A percentile compares a stretch with the other conserved stretches of the same genome.
Evolutionary conservation across 2,797 vertebrate genomes (phyloP).

Genomic region (Leptodactylus fallax): DNA sequence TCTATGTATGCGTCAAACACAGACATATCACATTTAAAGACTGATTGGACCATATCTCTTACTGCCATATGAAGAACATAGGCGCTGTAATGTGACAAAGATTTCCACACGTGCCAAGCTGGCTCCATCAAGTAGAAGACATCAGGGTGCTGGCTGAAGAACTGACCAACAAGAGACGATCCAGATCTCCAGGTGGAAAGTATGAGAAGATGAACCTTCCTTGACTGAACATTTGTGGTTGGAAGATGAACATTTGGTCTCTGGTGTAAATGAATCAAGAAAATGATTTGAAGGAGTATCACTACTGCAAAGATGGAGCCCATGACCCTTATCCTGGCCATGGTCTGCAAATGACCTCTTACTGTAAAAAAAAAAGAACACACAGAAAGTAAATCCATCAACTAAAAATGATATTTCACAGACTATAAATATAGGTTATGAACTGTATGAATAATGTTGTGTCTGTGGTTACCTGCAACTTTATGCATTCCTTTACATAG

Average conservation of each 20-base stretch:
- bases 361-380: neutral
- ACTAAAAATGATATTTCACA: neutral
- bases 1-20: constrained; percentile 88
- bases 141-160: constrained; percentile 90
- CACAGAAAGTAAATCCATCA: too few relatives aligned
- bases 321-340: neutral
- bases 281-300: neutral
- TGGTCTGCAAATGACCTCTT: neutral
- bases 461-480: neutral
- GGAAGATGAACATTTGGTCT: neutral
- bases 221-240: constrained; percentile 64
- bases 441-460: too few relatives aligned
- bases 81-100: constrained; percentile 72
- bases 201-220: constrained; percentile 22
- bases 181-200: constrained; percentile 92
- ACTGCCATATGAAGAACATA: constrained; percentile 83
- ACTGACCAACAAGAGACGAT: constrained; percentile 86
- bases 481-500: neutral
- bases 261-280: neutral
- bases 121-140: constrained; percentile 98
- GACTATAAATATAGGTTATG: neutral
- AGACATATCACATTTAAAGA: constrained; percentile 90
- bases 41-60: constrained; percentile 82
- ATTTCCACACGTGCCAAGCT: constrained; percentile 89
- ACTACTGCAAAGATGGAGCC: neutral